Percentiles rank a stretch among this genome's conserved stretches.
phyloP scores from a whole-genome alignment of 2,888 invertebrate genomes.

The Eilema caniola region DNA sequence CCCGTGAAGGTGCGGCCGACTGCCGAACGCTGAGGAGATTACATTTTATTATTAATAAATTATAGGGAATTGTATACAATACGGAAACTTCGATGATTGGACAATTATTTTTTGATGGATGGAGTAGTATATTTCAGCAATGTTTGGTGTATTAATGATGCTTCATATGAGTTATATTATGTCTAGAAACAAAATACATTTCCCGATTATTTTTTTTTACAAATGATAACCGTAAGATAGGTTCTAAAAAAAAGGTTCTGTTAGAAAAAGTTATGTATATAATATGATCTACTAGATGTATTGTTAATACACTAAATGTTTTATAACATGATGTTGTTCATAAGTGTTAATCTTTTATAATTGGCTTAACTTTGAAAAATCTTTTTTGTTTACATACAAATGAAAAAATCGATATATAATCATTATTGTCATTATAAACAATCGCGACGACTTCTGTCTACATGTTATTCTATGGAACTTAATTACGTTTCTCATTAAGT shows the following conservation, averaged over 20 bases:
- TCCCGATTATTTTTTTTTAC: neutral
- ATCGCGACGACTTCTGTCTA: slow-evolving; percentile 79
- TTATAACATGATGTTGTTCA: slow-evolving; percentile 47
- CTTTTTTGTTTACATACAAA: slow-evolving; percentile 51
- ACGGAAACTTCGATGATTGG: slow-evolving; percentile 34
- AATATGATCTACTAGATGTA: slow-evolving; percentile 10
- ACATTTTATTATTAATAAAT: slow-evolving; percentile 49
- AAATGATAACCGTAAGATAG: no score
- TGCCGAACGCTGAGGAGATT: slow-evolving; percentile 37
- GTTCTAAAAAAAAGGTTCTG: neutral
- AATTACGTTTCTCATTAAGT: slow-evolving; percentile 19
- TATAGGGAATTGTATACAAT: slow-evolving; percentile 56
- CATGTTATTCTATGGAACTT: slow-evolving; percentile 75
- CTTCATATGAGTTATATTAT: neutral
- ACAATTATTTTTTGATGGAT: slow-evolving; percentile 31
- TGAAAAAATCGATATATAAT: slow-evolving; percentile 58
- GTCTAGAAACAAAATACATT: neutral
- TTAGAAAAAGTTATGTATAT: neutral
- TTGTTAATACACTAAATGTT: slow-evolving; percentile 50
- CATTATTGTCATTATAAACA: slow-evolving; percentile 56
- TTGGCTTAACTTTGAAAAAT: slow-evolving; percentile 48
- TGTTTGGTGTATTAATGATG: slow-evolving; percentile 53
- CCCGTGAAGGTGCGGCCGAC: slow-evolving; percentile 65
- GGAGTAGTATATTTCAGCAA: slow-evolving; percentile 32
- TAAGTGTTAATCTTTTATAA: slow-evolving; percentile 57